Evolutionary conservation across 1,140 invertebrate species (phyloP).

Genomic region (Gryon sp.): DNA sequence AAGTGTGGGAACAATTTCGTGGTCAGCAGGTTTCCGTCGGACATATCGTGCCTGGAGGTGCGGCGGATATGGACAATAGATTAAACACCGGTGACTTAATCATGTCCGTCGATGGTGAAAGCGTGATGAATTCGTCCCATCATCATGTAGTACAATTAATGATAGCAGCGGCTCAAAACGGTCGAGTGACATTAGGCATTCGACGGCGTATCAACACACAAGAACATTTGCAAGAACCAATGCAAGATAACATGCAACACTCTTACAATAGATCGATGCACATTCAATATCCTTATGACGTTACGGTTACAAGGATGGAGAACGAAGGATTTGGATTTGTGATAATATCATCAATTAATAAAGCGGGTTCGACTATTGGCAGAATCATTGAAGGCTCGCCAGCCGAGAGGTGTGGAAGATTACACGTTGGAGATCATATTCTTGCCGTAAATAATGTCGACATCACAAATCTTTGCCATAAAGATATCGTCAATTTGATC

Average conservation of each 20-base stretch:
- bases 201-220: conserved; percentile 81
- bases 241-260: conserved; percentile 66
- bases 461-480: conserved; percentile 95
- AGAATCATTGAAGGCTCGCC: conserved; percentile 96
- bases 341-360: conserved; percentile 97
- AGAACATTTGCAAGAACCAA: conserved; percentile 65
- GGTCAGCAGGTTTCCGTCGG: conserved; percentile 91
- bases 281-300: conserved; percentile 87
- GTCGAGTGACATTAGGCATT: conserved; percentile 87
- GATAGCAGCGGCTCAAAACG: conserved; percentile 88
- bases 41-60: conserved; percentile 95
- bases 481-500: conserved; percentile 96
- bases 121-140: conserved; percentile 92
- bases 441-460: conserved; percentile 96
- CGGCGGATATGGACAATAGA: conserved; percentile 92
- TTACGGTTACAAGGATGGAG: conserved; percentile 92
- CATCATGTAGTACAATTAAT: conserved; percentile 94
- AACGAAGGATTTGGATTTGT: conserved; percentile 99
- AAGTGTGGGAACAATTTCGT: conserved; percentile 36
- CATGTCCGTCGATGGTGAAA: conserved; percentile 90
- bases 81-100: conserved; percentile 94
- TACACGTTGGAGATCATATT: conserved; percentile 97
- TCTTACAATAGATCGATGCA: conserved; percentile 71
- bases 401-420: conserved; percentile 92
- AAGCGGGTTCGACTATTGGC: conserved; percentile 96